Evolutionary conservation across 1,140 invertebrate species (phyloP).

Genomic region (Euura lappo): DNA sequence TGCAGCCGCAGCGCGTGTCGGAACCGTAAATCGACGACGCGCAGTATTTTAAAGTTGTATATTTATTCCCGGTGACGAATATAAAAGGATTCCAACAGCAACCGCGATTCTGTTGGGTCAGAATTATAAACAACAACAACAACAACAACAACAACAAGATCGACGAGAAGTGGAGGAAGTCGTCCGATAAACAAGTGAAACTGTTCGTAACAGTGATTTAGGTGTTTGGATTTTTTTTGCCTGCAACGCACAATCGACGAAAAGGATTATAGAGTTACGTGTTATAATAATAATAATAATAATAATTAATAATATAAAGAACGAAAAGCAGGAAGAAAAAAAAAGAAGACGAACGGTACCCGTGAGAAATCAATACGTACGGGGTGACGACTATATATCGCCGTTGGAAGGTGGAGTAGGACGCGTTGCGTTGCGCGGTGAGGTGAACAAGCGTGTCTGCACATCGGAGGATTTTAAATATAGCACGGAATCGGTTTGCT

Average conservation of each 20-base stretch:
- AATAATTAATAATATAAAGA: not conserved
- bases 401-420: too few species aligned
- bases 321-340: not conserved
- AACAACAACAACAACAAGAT: not conserved
- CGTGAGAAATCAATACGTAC: not conserved
- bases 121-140: not conserved
- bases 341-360: not conserved
- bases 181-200: too few species aligned
- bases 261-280: not conserved
- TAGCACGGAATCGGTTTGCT: not conserved
- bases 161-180: not conserved
- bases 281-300: not conserved
- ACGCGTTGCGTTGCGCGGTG: not conserved
- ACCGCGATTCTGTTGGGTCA: not conserved
- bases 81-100: not conserved
- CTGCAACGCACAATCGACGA: not conserved
- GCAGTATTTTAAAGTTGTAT: too few species aligned
- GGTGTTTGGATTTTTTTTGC: not conserved
- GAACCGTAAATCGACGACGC: not conserved
- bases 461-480: not conserved
- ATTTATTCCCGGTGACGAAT: not conserved
- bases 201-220: not conserved
- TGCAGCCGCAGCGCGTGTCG: conserved; percentile 8
- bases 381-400: too few species aligned
- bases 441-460: not conserved